These are phyloP conservation scores for Argynnis bischoffii DNA, from an alignment of 2,888 invertebrate species.

Conservation along the genomic window DNA sequence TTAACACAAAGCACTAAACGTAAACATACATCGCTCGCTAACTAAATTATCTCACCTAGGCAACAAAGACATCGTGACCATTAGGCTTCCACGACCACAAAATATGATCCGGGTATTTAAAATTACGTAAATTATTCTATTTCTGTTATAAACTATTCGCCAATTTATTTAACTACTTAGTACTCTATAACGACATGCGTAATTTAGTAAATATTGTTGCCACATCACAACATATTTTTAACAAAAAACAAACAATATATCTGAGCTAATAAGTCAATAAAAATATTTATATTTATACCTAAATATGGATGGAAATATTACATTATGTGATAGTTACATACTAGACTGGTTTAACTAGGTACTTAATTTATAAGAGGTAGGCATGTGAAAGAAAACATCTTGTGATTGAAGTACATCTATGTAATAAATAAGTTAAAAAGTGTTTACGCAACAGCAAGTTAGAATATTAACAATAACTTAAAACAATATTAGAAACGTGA, in stretches of 20 bases:
- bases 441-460: too few species aligned
- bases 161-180: background rate
- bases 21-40: slow-evolving; percentile 26
- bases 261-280: too few species aligned
- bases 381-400: background rate
- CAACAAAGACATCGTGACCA: slow-evolving; percentile 36
- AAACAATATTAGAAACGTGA: slow-evolving; percentile 17
- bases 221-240: too few species aligned
- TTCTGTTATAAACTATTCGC: background rate
- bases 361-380: too few species aligned
- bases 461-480: background rate
- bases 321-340: too few species aligned
- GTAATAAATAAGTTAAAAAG: background rate
- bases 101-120: slow-evolving; percentile 20
- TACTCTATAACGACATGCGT: too few species aligned
- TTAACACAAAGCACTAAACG: slow-evolving; percentile 26
- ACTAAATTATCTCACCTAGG: slow-evolving; percentile 32
- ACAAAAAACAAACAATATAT: too few species aligned
- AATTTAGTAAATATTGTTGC: too few species aligned
- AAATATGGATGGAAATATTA: too few species aligned
- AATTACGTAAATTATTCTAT: background rate
- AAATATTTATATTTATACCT: too few species aligned
- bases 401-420: background rate
- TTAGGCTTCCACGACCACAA: slow-evolving; percentile 25
- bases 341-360: too few species aligned